Base-by-base conservation (phyloP, 1,140 invertebrate species). In the Notospermus geniculatus region DNA sequence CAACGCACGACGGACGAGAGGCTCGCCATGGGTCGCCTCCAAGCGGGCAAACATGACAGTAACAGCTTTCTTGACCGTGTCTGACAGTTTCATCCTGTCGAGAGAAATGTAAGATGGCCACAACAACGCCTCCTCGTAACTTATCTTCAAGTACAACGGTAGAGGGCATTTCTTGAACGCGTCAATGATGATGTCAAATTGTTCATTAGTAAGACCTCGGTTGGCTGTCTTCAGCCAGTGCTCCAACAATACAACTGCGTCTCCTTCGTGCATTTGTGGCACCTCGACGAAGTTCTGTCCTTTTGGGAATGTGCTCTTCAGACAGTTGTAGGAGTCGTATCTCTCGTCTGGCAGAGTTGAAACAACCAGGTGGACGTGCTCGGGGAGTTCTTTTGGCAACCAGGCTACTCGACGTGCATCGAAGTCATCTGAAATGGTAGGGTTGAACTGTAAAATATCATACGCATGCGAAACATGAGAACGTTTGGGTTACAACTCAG, bases 361-460 rank as follows among this genome's bases (percentile, higher is more conserved):
- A 1, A 97, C 87, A 36, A 98, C 89, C 63, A 97, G 88, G 52
- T 75, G 69, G 7, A 77, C 77, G 60, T 80, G 63, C 7, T 58
- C 32, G 7, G 77, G 78, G 7, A 82, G 66, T 28, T 72, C 64
- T 50, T 69, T 73, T 19, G 79, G 78, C 11, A 82, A 57, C 80
- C 80, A 82, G 28, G 59, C 45, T 50, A 79, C 58, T 39, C 75
- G 76, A 41, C 72, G 62, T 7, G 72, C 76, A 29, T 75, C 65
- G 50, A 77, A 66, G 43, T 76, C 73, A 58, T 73, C 74, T 74
- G 59, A 41, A 67, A 68, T 19, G 30, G 59, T 27, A 45, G 15
- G 32, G n/a, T n/a, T n/a, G n/a, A n/a, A n/a, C n/a, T n/a, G n/a
- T n/a, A n/a, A n/a, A n/a, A n/a, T n/a, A n/a, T n/a, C n/a, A n/a